Conservation (phyloP, 2,113 vertebrate genomes). For the Leucopternis melanops region DNA sequence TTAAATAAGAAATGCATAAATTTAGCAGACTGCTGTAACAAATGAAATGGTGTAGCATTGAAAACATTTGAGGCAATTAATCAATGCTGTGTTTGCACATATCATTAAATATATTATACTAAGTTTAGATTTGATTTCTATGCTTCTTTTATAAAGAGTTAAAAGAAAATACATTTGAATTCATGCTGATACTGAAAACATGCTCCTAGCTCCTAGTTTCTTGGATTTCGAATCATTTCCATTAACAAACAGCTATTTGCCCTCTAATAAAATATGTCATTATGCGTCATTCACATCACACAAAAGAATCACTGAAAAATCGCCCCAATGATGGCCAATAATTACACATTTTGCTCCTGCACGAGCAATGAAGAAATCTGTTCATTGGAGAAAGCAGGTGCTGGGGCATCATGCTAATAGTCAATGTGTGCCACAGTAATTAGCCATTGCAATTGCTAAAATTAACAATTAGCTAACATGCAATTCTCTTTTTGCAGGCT, state of each 20-base stretch:
- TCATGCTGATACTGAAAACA: constrained; percentile 82
- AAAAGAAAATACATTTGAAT: constrained; percentile 85
- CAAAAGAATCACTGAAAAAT: constrained; percentile 99
- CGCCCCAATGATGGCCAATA: constrained; percentile 98
- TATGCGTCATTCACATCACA: constrained; percentile 98
- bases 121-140: constrained; percentile 86
- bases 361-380: constrained; percentile 84
- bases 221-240: constrained; percentile 86
- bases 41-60: constrained; percentile 74
- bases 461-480: constrained; percentile 99
- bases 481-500: constrained; percentile 92
- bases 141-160: constrained; percentile 81
- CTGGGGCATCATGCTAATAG: constrained; percentile 99
- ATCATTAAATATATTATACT: constrained; percentile 86
- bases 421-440: constrained; percentile 96
- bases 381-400: constrained; percentile 97
- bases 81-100: constrained; percentile 85
- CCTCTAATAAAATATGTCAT: constrained; percentile 99
- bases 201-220: constrained; percentile 76
- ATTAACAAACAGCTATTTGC: constrained; percentile 93
- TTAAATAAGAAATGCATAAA: constrained; percentile 80
- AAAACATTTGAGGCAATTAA: constrained; percentile 81
- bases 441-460: constrained; percentile 96
- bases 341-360: constrained; percentile 99
- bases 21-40: constrained; percentile 76